Percentiles rank a stretch among this genome's conserved stretches.
Conservation (phyloP, 2,888 invertebrate genomes). For the Dynastes hyllus region DNA sequence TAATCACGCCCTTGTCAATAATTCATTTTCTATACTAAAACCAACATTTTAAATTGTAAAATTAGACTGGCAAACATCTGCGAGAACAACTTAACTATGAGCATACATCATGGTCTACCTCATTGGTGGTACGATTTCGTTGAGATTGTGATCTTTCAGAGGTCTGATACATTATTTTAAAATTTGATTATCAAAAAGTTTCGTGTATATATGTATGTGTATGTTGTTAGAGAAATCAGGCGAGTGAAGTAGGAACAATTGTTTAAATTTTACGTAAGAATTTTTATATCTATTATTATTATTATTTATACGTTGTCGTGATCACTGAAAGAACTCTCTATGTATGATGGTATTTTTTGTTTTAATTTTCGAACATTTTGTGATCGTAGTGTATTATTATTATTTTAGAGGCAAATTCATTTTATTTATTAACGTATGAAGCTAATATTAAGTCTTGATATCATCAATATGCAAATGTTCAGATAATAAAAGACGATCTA, state of each 20-base stretch:
- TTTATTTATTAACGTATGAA: constrained; percentile 40
- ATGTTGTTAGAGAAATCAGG: constrained; percentile 6
- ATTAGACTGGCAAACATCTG: not conserved
- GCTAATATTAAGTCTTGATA: constrained; percentile 3
- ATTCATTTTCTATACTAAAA: constrained; percentile 22
- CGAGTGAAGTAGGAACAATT: constrained; percentile 32
- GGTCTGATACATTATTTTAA: not conserved
- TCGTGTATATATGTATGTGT: constrained; percentile 30
- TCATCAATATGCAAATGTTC: not conserved
- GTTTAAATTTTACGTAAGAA: constrained; percentile 10
- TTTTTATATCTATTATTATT: constrained; percentile 22
- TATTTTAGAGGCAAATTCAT: constrained; percentile 12
- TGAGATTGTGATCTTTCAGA: constrained; percentile 6
- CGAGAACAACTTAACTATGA: not conserved
- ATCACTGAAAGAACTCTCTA: constrained; percentile 28
- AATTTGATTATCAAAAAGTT: not conserved
- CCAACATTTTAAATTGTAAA: not conserved
- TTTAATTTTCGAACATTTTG: constrained; percentile 32
- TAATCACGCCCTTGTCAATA: not conserved
- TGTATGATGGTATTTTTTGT: constrained; percentile 9
- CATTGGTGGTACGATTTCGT: not conserved
- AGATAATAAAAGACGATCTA: constrained; percentile 10
- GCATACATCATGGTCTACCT: constrained; percentile 9
- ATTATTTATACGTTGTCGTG: constrained; percentile 40
- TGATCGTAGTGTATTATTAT: constrained; percentile 38